These are phyloP conservation scores for Norana najaformis DNA, from an alignment of 2,888 invertebrate genomes.

Conservation along the genomic window DNA sequence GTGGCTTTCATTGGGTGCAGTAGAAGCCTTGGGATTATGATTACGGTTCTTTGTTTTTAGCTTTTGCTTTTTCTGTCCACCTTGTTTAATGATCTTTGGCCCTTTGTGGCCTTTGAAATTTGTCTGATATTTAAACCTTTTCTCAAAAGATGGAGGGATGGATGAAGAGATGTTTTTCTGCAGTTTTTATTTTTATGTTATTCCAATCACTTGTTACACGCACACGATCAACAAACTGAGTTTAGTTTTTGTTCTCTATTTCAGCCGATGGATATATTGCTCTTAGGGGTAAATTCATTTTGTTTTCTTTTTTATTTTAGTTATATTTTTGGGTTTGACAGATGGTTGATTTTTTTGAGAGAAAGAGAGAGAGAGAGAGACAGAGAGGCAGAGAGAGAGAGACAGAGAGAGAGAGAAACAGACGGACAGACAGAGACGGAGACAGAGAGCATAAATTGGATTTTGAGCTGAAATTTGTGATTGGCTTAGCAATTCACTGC, in stretches of 20 bases:
- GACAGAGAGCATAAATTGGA: too few relatives aligned
- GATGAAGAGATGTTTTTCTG: not conserved
- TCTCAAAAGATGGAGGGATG: not conserved
- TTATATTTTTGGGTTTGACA: not conserved
- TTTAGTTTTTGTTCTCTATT: constrained; percentile 17
- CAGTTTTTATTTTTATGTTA: not conserved
- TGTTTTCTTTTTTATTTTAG: not conserved
- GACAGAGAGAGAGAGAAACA: not conserved
- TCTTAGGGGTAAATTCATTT: not conserved
- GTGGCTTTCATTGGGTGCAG: too few relatives aligned
- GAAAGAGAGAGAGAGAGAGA: too few relatives aligned
- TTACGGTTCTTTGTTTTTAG: not conserved
- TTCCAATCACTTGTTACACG: not conserved
- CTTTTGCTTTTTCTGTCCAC: not conserved
- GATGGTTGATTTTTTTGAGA: not conserved
- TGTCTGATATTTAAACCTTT: not conserved
- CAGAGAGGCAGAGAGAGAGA: too few relatives aligned
- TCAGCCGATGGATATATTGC: constrained; percentile 23
- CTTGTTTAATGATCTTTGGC: too few relatives aligned
- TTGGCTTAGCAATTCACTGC: too few relatives aligned
- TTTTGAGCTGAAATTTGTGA: too few relatives aligned
- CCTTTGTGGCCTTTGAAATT: too few relatives aligned
- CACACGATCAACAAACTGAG: not conserved
- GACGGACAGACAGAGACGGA: too few relatives aligned
- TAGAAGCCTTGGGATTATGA: too few relatives aligned